phyloP scores from a whole-genome alignment of 1,140 invertebrate species.

The Ips typographus region DNA sequence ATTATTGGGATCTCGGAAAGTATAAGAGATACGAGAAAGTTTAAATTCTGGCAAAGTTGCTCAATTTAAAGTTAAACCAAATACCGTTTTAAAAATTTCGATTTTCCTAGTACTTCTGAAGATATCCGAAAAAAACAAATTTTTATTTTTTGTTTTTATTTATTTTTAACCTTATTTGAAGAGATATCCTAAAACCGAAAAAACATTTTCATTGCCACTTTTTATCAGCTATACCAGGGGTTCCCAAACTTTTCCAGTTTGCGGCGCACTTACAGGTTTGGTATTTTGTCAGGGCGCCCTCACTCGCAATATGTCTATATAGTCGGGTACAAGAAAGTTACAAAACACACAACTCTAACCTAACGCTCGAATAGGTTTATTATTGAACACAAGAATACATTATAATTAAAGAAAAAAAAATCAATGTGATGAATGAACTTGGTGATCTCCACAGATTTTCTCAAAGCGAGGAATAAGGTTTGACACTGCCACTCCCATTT shows the following conservation, averaged over 20 bases:
- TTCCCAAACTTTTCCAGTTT: slow-evolving; percentile 15
- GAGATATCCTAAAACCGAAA: too few species aligned
- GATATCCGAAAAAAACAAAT: too few species aligned
- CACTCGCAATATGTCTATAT: neutral
- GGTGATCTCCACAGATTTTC: slow-evolving; percentile 32
- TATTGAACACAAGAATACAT: slow-evolving; percentile 3
- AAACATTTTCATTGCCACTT: too few species aligned
- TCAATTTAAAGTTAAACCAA: too few species aligned
- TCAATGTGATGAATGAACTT: slow-evolving; percentile 25
- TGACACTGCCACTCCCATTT: slow-evolving; percentile 46
- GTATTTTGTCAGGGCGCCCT: slow-evolving; percentile 8
- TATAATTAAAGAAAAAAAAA: slow-evolving; percentile 3
- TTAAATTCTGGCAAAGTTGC: too few species aligned
- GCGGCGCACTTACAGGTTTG: neutral
- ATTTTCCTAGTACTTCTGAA: too few species aligned
- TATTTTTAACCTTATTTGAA: too few species aligned
- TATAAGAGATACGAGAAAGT: too few species aligned
- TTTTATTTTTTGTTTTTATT: too few species aligned
- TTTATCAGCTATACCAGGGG: neutral
- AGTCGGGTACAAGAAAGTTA: too few species aligned
- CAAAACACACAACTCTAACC: slow-evolving; percentile 1
- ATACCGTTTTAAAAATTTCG: too few species aligned
- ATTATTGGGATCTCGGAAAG: too few species aligned
- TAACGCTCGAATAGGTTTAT: slow-evolving; percentile 4
- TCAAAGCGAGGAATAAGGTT: slow-evolving; percentile 33